Conservation (phyloP, 2,888 invertebrate genomes). For the Chorisops tibialis region DNA sequence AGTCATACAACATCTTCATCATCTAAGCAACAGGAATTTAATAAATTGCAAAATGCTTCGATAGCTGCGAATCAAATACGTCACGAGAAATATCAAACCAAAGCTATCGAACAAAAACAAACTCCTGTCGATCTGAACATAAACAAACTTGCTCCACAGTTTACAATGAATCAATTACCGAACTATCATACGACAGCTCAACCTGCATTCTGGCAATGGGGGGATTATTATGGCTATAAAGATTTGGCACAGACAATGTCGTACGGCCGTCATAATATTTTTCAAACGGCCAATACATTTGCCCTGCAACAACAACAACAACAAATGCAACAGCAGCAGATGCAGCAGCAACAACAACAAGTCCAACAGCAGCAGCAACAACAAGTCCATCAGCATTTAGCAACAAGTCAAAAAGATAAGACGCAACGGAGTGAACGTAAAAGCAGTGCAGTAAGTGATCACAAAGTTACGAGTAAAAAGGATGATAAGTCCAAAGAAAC, state of each 20-base stretch:
- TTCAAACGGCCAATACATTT: constrained; percentile 43
- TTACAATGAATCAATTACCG: constrained; percentile 63
- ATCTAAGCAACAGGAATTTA: constrained; percentile 18
- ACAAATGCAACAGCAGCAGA: constrained; percentile 46
- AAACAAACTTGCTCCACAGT: constrained; percentile 61
- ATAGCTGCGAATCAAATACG: constrained; percentile 7
- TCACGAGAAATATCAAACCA: constrained; percentile 31
- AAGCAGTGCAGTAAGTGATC: constrained; percentile 7
- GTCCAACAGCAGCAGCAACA: constrained; percentile 31
- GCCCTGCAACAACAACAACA: constrained; percentile 44
- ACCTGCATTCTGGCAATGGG: constrained; percentile 62
- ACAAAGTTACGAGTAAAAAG: constrained; percentile 40
- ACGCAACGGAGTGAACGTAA: constrained; percentile 29
- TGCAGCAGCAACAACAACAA: constrained; percentile 35
- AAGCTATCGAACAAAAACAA: constrained; percentile 16
- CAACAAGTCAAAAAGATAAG: constrained; percentile 29
- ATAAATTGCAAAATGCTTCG: constrained; percentile 17
- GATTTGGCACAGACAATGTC: constrained; percentile 51
- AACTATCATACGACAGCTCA: constrained; percentile 62
- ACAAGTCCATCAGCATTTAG: constrained; percentile 31
- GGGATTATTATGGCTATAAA: constrained; percentile 60
- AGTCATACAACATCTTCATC: not conserved
- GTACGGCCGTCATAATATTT: constrained; percentile 47
- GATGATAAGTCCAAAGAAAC: constrained; percentile 40
- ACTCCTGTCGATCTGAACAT: constrained; percentile 54